Evolutionary conservation across 2,797 vertebrate species (phyloP), one percentile per base, ranked within the genome.

Genomic region (Arnoldichthys spilopterus): DNA sequence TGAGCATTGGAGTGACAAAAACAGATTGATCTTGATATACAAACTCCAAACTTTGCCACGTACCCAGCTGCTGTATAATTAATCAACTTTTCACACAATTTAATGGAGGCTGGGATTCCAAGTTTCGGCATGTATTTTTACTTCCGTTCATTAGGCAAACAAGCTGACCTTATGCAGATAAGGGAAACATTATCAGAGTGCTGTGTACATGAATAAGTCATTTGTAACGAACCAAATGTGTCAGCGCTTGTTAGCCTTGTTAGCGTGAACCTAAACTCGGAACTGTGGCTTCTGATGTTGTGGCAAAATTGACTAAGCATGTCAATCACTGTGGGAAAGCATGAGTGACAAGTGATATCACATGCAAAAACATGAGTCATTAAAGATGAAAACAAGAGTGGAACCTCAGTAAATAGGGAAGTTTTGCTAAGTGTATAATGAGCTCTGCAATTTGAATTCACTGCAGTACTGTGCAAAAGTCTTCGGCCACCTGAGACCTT

Each of bases 221-320:
- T 54, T 54, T 70, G n/a, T n/a, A 53, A 30, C 43, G 32, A 53
- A 16, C 30, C 40, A 24, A 37, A 24, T 15, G 12, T 70, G 49
- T 72, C 11, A 15, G 12, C 56, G 69, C 69, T 54, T 56, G 30
- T 72, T 56, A 72, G 40, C 51, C 49, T 72, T 72, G 68, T 71
- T 70, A 34, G 18, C 13, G 6, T 28, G 28, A 56, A 12, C 9
- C 54, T 5, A 28, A 58, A 16, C 24, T 66, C 63, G 0, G 63
- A 2, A 15, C 64, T 47, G 40, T 43, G 43, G 12, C 49, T 40
- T 72, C n/a, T 22, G 32, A 34, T 72, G 49, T 71, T 71, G 30
- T 51, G 5, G 45, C 49, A 70, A 53, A 70, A 20, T 53, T n/a
- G 26, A 56, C 30, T 26, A n/a, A 53, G 26, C 26, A 34, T 56